Percentiles rank a stretch among this genome's conserved stretches.
Conservation (phyloP, 1,140 invertebrate genomes). For the Papilio machaon region DNA sequence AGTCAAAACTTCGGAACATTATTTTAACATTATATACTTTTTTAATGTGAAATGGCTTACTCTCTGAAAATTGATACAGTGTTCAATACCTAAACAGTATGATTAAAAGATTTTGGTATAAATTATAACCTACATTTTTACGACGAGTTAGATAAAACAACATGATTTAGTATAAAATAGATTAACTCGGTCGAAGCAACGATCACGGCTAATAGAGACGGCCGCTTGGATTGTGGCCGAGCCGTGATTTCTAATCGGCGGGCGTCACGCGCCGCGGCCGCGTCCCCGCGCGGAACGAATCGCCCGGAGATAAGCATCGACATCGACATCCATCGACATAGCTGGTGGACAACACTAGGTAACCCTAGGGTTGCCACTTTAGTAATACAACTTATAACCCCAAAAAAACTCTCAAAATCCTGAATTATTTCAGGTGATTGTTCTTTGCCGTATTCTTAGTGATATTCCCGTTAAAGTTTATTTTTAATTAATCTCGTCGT, state of each 20-base stretch:
- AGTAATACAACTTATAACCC: background rate
- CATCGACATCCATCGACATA: slow-evolving; percentile 48
- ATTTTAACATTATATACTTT: too few species aligned
- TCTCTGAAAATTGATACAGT: too few species aligned
- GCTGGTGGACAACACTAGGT: slow-evolving; percentile 52
- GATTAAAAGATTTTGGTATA: too few species aligned
- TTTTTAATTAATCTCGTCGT: too few species aligned
- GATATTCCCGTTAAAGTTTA: too few species aligned
- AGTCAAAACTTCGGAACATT: too few species aligned
- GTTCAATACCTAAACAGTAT: too few species aligned
- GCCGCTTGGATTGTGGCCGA: slow-evolving; percentile 61
- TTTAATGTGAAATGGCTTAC: too few species aligned
- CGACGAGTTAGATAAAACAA: background rate
- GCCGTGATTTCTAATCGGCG: slow-evolving; percentile 74
- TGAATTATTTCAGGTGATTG: background rate
- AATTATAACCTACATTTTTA: background rate
- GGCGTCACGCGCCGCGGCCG: slow-evolving; percentile 65
- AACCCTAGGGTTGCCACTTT: slow-evolving; percentile 47
- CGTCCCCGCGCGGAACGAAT: slow-evolving; percentile 69
- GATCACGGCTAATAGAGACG: slow-evolving; percentile 56
- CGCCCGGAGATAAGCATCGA: slow-evolving; percentile 71
- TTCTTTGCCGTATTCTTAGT: background rate
- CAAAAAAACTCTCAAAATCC: background rate
- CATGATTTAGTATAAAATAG: slow-evolving; percentile 18
- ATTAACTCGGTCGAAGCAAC: slow-evolving; percentile 27